Evolutionary conservation across 2,797 vertebrate genomes (phyloP), one percentile per base, ranked within the genome.

Genomic region (Oreochromis grahami): DNA sequence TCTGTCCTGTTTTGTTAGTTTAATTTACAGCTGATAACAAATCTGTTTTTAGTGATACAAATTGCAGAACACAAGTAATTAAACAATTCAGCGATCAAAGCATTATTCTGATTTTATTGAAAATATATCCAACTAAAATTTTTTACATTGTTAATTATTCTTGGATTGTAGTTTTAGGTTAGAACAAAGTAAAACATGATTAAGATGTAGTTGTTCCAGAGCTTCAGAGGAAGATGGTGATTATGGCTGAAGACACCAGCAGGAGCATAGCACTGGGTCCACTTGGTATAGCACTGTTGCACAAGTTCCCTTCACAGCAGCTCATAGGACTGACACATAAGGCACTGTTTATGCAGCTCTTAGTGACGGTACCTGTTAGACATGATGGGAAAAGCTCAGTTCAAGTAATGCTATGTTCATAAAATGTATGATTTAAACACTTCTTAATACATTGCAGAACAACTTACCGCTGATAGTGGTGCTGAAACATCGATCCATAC

Each of bases 281-380:
- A 41, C 45, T 36, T 11, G 81, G 36, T 1, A 12, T 29, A 15
- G 84, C 81, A 2, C 76, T 15, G 78, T 94, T 94, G 72, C 93
- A 93, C 80, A 94, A 48, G 70, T 91, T 11, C 2, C 83, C 79
- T 7, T 89, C 55, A 51, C 94, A 95, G 81, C 91, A 94, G 1
- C 0, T 2, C 0, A 86, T 2, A 5, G 68, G 2, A 5, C 24
- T 45, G 2, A 0, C 1, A 80, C 91, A 93, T n/a, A 6, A 0
- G 1, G 24, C 0, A 60, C 12, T 87, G 82, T 26, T 26, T 26
- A 26, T 26, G 80, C 94, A 94, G 74, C 93, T 90, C 51, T 93
- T 94, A 7, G 87, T 80, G 1, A 36, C 1, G 4, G 9, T 50
- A 43, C 86, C 94, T 94, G 68, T 19, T 81, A 92, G 38, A 82